These are phyloP conservation scores for Hoplias malabaricus DNA, from an alignment of 2,113 vertebrate species.

Conservation along the genomic window DNA sequence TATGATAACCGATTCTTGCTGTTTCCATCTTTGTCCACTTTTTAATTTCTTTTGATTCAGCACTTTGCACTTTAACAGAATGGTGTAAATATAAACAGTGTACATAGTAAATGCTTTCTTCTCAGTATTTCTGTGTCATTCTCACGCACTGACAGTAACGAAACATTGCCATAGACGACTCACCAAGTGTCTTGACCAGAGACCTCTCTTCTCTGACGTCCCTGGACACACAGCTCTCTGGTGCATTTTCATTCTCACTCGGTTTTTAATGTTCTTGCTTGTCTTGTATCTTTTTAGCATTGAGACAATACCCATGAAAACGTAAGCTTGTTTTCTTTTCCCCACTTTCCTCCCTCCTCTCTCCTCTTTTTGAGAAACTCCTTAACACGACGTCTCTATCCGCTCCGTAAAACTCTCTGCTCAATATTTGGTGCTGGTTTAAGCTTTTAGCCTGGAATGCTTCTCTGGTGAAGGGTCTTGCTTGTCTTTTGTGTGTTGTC, in stretches of 20 bases:
- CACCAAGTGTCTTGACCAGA: constrained; percentile 46
- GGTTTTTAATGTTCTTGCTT: constrained; percentile 61
- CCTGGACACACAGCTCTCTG: constrained; percentile 42
- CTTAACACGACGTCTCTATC: constrained; percentile 25
- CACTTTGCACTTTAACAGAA: constrained; percentile 75
- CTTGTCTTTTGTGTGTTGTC: constrained; percentile 58
- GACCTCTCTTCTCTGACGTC: constrained; percentile 39
- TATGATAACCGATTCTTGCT: constrained; percentile 93
- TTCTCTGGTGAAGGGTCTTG: constrained; percentile 64
- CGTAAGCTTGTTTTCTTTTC: constrained; percentile 78
- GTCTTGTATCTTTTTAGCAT: constrained; percentile 84
- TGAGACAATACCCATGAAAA: constrained; percentile 87
- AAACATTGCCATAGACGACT: constrained; percentile 37
- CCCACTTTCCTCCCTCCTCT: constrained; percentile 38
- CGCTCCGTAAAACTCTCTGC: constrained; percentile 68
- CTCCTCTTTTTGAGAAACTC: constrained; percentile 34
- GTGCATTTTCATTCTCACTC: constrained; percentile 50
- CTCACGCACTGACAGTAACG: constrained; percentile 36
- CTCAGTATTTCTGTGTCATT: constrained; percentile 19
- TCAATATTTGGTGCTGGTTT: constrained; percentile 71
- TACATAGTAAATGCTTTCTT: constrained; percentile 38
- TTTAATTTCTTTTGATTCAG: constrained; percentile 44
- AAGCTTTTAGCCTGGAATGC: constrained; percentile 59
- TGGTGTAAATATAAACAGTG: constrained; percentile 38
- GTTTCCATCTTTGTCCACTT: constrained; percentile 73